A percentile compares a stretch with the other conserved stretches of the same genome.
phyloP scores from a whole-genome alignment of 2,888 invertebrate genomes.

The Adineta ricciae region DNA sequence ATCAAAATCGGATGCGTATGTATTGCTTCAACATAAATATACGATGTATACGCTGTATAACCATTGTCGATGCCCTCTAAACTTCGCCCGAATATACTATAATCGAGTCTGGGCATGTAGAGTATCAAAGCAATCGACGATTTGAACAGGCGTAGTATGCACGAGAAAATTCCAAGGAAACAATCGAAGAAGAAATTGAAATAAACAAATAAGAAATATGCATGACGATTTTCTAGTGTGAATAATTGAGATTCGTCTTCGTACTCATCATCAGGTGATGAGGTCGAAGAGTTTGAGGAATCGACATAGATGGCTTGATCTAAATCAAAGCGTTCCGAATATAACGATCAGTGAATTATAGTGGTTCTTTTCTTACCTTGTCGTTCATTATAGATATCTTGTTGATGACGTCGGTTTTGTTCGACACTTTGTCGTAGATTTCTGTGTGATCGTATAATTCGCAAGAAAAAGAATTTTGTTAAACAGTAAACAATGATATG shows the following conservation, averaged over 20 bases:
- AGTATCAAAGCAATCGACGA: slow-evolving; percentile 25
- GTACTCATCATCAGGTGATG: not conserved
- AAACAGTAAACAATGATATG: slow-evolving; percentile 21
- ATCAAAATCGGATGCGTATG: slow-evolving; percentile 32
- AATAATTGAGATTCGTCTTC: not conserved
- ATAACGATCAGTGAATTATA: no score
- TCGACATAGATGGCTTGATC: not conserved
- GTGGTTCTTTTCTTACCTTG: not conserved
- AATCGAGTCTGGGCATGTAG: slow-evolving; percentile 32
- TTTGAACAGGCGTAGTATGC: slow-evolving; percentile 29
- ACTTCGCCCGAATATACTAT: slow-evolving; percentile 31
- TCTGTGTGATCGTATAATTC: not conserved
- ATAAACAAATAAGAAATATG: slow-evolving; percentile 31
- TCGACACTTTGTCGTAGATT: not conserved
- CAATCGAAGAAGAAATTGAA: slow-evolving; percentile 34
- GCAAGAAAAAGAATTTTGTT: not conserved
- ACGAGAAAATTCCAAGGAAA: slow-evolving; percentile 29
- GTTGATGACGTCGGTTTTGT: not conserved
- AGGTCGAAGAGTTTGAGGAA: not conserved
- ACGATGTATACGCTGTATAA: slow-evolving; percentile 28
- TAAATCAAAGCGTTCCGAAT: not conserved
- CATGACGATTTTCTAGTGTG: slow-evolving; percentile 28
- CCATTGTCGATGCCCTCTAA: slow-evolving; percentile 31
- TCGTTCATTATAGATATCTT: not conserved
- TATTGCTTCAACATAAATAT: slow-evolving; percentile 30